Percentiles rank a stretch among this genome's conserved stretches.
phyloP scores from a whole-genome alignment of 2,888 invertebrate species.

The Buathra laborator region DNA sequence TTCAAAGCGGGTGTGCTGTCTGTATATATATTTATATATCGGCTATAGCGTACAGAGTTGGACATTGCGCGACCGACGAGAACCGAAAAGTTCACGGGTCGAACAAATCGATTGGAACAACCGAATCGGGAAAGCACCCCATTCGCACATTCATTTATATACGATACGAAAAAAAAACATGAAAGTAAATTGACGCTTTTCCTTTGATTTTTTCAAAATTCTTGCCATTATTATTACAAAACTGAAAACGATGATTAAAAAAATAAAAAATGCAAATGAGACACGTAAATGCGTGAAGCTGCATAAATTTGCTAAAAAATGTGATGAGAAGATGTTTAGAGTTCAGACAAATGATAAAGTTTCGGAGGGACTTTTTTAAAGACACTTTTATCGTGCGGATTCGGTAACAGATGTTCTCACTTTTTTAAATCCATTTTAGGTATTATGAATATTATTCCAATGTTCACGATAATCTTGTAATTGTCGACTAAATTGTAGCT shows the following conservation, averaged over 20 bases:
- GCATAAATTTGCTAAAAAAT: too few species aligned
- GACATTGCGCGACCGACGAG: slow-evolving; percentile 33
- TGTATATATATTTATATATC: slow-evolving; percentile 14
- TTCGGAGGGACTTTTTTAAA: too few species aligned
- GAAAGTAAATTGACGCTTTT: neutral
- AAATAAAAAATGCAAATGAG: too few species aligned
- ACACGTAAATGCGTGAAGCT: too few species aligned
- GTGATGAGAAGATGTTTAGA: too few species aligned
- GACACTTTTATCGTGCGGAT: too few species aligned
- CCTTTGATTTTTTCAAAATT: neutral
- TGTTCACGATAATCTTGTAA: too few species aligned
- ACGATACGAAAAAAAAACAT: neutral
- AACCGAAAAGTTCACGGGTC: slow-evolving; percentile 64
- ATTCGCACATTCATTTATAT: neutral
- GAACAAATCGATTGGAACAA: slow-evolving; percentile 26
- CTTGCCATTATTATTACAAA: neutral
- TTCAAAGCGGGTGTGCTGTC: slow-evolving; percentile 30
- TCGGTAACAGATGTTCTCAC: too few species aligned
- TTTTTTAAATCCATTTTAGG: too few species aligned
- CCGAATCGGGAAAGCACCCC: neutral
- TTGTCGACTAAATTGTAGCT: neutral
- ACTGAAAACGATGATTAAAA: too few species aligned
- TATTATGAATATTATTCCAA: too few species aligned
- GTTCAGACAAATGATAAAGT: too few species aligned
- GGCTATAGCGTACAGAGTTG: neutral